These are phyloP conservation scores for Kryptolebias ocellatus DNA, from an alignment of 2,797 vertebrate species.

Conservation along the genomic window DNA sequence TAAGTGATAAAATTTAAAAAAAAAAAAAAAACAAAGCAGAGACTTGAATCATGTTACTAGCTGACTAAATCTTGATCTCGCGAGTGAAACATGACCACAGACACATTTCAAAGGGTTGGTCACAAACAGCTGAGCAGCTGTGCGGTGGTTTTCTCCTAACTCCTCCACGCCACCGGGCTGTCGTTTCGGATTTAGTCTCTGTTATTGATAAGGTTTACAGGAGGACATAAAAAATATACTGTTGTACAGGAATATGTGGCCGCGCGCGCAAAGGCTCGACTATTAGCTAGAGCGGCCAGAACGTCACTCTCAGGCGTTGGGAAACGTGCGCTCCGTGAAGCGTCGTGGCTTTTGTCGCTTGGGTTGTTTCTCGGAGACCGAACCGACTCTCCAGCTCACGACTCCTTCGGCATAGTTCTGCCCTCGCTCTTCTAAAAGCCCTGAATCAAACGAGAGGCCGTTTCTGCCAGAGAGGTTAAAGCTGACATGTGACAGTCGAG, in stretches of 20 bases:
- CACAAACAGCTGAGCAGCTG: constrained; percentile 51
- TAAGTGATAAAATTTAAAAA: background rate
- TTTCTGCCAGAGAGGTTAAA: constrained; percentile 75
- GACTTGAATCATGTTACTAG: constrained; percentile 42
- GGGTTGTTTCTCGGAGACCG: constrained; percentile 15
- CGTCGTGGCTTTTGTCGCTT: constrained; percentile 17
- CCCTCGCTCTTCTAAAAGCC: constrained; percentile 50
- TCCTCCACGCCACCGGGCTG: constrained; percentile 21
- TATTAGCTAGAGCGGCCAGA: constrained; percentile 27
- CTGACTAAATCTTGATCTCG: constrained; percentile 34
- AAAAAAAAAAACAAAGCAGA: constrained; percentile 23
- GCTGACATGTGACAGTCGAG: constrained; percentile 78
- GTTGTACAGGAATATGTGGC: constrained; percentile 30
- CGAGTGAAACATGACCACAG: constrained; percentile 24
- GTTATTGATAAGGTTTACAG: constrained; percentile 33
- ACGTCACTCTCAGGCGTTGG: constrained; percentile 24
- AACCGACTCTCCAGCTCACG: constrained; percentile 52
- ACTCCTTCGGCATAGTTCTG: constrained; percentile 59
- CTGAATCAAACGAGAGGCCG: constrained; percentile 63
- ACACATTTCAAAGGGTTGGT: constrained; percentile 43
- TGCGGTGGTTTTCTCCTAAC: constrained; percentile 37
- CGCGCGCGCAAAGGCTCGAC: constrained; percentile 47
- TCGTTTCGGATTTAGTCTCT: constrained; percentile 32
- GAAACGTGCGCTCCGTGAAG: constrained; percentile 46
- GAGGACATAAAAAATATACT: constrained; percentile 38